Evolutionary conservation across 1,140 invertebrate genomes (phyloP).

Genomic region (Pygmarrhopalites habei): DNA sequence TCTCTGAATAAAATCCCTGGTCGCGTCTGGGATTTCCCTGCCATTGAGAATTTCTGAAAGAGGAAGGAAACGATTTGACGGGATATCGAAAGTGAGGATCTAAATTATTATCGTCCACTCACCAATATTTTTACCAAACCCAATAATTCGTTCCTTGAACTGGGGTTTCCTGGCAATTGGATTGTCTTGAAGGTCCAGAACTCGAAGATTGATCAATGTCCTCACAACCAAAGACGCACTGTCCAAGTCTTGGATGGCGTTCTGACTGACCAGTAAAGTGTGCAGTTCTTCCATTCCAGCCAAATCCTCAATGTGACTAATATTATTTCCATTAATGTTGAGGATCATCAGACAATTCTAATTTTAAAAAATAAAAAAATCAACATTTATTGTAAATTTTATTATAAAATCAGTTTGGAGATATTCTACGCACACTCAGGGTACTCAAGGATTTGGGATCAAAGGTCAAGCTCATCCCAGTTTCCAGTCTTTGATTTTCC

Average conservation of each 20-base stretch:
- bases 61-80: neutral
- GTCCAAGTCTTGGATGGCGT: constrained; percentile 22
- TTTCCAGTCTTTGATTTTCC: constrained; percentile 54
- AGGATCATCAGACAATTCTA: constrained; percentile 16
- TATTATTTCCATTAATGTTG: constrained; percentile 29
- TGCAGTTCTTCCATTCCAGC: constrained; percentile 19
- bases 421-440: constrained; percentile 47
- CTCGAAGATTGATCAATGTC: constrained; percentile 17
- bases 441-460: constrained; percentile 54
- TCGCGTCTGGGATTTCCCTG: constrained; percentile 23
- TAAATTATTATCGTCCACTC: neutral
- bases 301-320: constrained; percentile 28
- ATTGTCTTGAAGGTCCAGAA: constrained; percentile 29
- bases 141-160: constrained; percentile 32
- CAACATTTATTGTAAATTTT: neutral
- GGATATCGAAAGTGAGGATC: neutral
- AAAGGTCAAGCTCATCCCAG: constrained; percentile 56
- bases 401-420: too few relatives aligned
- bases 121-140: constrained; percentile 22
- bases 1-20: constrained; percentile 23
- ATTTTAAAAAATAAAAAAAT: neutral
- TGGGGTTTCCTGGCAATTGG: constrained; percentile 25
- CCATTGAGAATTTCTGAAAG: constrained; percentile 27
- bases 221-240: constrained; percentile 13
- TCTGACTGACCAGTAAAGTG: constrained; percentile 16